Conservation (phyloP, 2,888 invertebrate species). For the Pristionchus japonicus region DNA sequence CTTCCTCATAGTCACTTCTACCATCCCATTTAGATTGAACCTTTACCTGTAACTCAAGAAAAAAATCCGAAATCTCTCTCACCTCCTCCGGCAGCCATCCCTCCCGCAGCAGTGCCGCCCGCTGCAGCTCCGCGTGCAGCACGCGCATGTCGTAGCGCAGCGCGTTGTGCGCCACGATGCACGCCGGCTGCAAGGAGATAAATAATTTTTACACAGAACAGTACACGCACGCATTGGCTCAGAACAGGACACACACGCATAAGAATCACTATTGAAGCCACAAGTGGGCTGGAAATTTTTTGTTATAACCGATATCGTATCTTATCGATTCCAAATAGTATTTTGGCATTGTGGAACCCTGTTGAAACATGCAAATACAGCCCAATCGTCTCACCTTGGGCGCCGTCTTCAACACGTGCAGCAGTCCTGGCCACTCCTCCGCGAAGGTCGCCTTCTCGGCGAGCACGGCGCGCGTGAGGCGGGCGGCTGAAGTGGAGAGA, state of each 20-base stretch:
- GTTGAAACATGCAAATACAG: no score
- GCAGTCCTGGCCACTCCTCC: constrained; percentile 62
- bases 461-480: constrained; percentile 52
- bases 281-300: no score
- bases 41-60: neutral
- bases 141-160: constrained; percentile 66
- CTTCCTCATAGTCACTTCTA: neutral
- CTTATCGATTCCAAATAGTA: no score
- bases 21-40: neutral
- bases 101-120: constrained; percentile 51
- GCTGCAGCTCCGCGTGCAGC: constrained; percentile 63
- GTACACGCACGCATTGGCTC: no score
- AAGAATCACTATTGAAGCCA: no score
- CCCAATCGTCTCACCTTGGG: no score
- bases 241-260: no score
- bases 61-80: neutral
- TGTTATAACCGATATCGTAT: no score
- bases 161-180: constrained; percentile 60
- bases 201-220: no score
- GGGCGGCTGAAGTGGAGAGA: constrained; percentile 41
- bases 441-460: constrained; percentile 57
- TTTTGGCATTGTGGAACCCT: no score
- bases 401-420: constrained; percentile 57
- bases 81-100: constrained; percentile 44
- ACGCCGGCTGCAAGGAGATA: constrained; percentile 40